Base-by-base conservation (phyloP, 2,888 invertebrate genomes). In the Oasisia sp. region DNA sequence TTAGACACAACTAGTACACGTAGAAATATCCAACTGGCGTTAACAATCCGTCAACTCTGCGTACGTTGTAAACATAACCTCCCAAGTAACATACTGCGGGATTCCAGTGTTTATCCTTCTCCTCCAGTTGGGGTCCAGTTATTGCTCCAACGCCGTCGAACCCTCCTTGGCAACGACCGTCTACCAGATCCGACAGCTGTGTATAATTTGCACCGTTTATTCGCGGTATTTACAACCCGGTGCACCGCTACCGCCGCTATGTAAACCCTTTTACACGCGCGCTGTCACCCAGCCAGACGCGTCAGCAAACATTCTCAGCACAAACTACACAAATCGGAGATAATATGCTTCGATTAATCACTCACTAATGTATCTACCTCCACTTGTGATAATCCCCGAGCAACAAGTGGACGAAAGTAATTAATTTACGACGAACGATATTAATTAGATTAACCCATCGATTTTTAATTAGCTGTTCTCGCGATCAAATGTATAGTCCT, bases 371-470 rank as follows among this genome's bases (percentile, higher is more conserved):
- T 27, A 74, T 74, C 27, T 74, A 74, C 19, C n/a, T 5, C 27
- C n/a, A n/a, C 27, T 27, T 7, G 27, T 27, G 27, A 74, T 74
- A 19, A 74, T 27, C 5, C 74, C 14, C 3, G n/a, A 19, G 74
- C n/a, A n/a, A 27, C 74, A n/a, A 14, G 27, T 74, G 74, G 74
- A 7, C 27, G 74, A 7, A 27, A 19, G 14, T 74, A 74, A 74
- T 74, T 74, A 74, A 74, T 74, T 74, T 74, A 74, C 74, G 74
- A 74, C 74, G 27, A 74, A 74, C 74, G 74, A n/a, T 74, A 74
- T 74, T 74, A 74, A 74, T 74, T 74, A 74, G 4, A 74, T 74
- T 74, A 74, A 74, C 7, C 27, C 74, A 74, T 74, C 74, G 74
- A 74, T 74, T 74, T 74, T 74, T 74, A 74, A 74, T 74, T 74